Evolutionary conservation across 2,888 invertebrate genomes (phyloP).

Genomic region (Lampropteryx suffumata): DNA sequence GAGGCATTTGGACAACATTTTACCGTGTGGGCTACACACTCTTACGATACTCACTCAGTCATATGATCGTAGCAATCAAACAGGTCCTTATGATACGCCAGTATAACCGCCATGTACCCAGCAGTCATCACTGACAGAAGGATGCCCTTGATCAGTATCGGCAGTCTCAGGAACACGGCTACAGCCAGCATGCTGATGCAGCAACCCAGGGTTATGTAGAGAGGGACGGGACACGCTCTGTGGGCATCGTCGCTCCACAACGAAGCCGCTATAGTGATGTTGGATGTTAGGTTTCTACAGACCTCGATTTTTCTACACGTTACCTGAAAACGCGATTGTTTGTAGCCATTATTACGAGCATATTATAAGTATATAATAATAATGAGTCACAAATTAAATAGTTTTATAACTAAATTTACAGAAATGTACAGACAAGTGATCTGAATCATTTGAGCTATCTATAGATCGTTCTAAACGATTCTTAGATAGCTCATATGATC

Average conservation of each 20-base stretch:
- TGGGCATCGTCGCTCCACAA: conserved; percentile 84
- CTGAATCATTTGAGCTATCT: too few species aligned
- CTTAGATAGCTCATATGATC: too few species aligned
- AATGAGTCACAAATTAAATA: too few species aligned
- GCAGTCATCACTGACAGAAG: conserved; percentile 90
- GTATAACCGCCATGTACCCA: conserved; percentile 90
- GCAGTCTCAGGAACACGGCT: conserved; percentile 91
- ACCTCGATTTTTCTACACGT: conserved; percentile 71
- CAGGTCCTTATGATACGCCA: conserved; percentile 90
- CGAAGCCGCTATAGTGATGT: conserved; percentile 69
- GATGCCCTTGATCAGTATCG: conserved; percentile 91
- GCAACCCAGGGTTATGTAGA: conserved; percentile 93
- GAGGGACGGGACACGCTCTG: conserved; percentile 91
- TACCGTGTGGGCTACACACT: too few species aligned
- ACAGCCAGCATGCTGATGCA: conserved; percentile 92
- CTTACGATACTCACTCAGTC: conserved; percentile 85
- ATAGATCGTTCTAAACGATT: too few species aligned
- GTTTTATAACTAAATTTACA: too few species aligned
- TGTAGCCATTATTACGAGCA: background rate
- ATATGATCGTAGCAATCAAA: conserved; percentile 92
- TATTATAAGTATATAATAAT: too few species aligned
- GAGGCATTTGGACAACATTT: too few species aligned
- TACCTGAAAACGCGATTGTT: conserved; percentile 51
- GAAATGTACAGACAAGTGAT: too few species aligned
- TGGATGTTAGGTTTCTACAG: conserved; percentile 69